phyloP scores from a whole-genome alignment of 2,113 vertebrate genomes.

The Myxocyprinus asiaticus region DNA sequence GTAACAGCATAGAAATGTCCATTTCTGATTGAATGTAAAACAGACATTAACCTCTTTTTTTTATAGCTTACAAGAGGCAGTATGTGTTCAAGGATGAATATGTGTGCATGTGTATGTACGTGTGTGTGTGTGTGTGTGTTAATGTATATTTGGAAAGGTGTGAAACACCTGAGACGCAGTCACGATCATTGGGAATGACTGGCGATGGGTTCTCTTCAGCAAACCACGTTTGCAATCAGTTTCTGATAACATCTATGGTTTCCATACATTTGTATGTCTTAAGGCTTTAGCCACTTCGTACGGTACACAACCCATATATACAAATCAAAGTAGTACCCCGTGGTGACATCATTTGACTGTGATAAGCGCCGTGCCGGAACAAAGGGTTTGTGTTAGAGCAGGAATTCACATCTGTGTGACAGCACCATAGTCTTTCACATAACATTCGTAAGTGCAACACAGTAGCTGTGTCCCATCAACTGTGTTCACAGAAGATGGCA shows the following conservation, averaged over 20 bases:
- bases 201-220: conserved; percentile 53
- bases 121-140: conserved; percentile 43
- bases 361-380: conserved; percentile 49
- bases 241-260: conserved; percentile 44
- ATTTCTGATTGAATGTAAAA: conserved; percentile 62
- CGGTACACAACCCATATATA: conserved; percentile 54
- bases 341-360: conserved; percentile 68
- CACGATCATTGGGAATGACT: conserved; percentile 69
- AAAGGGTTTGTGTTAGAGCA: conserved; percentile 59
- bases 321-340: conserved; percentile 48
- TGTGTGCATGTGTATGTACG: conserved; percentile 45
- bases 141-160: conserved; percentile 61
- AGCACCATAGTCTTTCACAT: conserved; percentile 66
- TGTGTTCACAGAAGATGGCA: conserved; percentile 53
- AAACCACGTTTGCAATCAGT: conserved; percentile 25
- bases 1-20: conserved; percentile 72
- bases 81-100: conserved; percentile 55
- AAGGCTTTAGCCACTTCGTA: conserved; percentile 69
- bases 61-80: conserved; percentile 60
- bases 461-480: conserved; percentile 20
- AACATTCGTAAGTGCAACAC: conserved; percentile 21
- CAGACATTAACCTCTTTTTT: conserved; percentile 59
- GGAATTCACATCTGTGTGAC: conserved; percentile 64
- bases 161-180: conserved; percentile 65
- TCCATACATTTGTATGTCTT: conserved; percentile 63